Percentiles rank a stretch among this genome's conserved stretches.
Evolutionary conservation across 2,113 vertebrate genomes (phyloP).

Genomic region (Vombatus ursinus): DNA sequence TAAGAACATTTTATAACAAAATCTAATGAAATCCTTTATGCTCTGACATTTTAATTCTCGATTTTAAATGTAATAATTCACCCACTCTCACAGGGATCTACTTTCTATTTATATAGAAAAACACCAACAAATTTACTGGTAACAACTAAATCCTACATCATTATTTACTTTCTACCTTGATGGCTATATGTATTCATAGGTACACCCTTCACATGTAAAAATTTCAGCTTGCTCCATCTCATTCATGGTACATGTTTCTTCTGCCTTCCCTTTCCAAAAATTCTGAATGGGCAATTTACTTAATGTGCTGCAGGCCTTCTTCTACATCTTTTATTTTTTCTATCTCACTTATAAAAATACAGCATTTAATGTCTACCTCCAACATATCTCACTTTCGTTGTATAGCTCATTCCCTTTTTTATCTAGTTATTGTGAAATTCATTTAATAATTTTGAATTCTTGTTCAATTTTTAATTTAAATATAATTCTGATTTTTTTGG

Average conservation of each 20-base stretch:
- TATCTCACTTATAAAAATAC: background rate
- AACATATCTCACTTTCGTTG: background rate
- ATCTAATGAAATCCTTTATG: background rate
- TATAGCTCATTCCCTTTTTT: background rate
- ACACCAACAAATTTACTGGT: background rate
- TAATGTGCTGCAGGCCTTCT: background rate
- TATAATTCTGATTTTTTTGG: background rate
- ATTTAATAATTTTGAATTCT: background rate
- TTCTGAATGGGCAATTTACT: background rate
- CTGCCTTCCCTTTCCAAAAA: background rate
- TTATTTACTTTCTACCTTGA: background rate
- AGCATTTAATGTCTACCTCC: background rate
- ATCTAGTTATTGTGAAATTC: background rate
- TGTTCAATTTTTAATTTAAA: background rate
- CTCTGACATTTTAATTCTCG: background rate
- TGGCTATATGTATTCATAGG: background rate
- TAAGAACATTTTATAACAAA: background rate
- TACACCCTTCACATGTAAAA: background rate
- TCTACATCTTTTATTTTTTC: background rate
- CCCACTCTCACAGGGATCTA: background rate
- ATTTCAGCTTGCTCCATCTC: background rate
- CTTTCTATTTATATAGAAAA: background rate
- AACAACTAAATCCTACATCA: background rate
- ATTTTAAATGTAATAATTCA: background rate
- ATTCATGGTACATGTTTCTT: background rate